phyloP scores from a whole-genome alignment of 2,113 vertebrate genomes.

The Oncorhynchus gorbuscha region DNA sequence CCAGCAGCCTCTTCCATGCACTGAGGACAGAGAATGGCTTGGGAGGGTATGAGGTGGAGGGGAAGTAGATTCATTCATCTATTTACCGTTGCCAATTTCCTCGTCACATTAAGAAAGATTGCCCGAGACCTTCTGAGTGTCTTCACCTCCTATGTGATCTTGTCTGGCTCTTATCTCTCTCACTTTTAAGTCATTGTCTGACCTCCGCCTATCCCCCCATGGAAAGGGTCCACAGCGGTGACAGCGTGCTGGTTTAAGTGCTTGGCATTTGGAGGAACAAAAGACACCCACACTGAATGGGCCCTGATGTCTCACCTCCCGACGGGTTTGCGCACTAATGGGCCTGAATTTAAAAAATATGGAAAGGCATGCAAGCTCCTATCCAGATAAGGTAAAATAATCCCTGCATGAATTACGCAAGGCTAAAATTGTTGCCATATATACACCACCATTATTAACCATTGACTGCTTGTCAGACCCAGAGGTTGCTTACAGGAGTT shows the following conservation, averaged over 20 bases:
- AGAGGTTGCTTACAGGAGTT: not conserved
- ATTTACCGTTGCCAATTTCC: constrained; percentile 19
- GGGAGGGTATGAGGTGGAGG: too few relatives aligned
- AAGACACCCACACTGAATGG: constrained; percentile 19
- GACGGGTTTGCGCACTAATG: constrained; percentile 31
- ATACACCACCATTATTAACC: constrained; percentile 42
- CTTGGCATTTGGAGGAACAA: constrained; percentile 53
- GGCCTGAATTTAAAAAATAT: constrained; percentile 45
- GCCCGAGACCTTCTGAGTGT: constrained; percentile 1
- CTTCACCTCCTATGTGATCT: constrained; percentile 20
- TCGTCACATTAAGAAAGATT: constrained; percentile 10
- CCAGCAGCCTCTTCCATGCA: not conserved
- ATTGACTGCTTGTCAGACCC: constrained; percentile 34
- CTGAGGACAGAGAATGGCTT: not conserved
- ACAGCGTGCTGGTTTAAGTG: constrained; percentile 20
- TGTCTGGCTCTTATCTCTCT: constrained; percentile 29
- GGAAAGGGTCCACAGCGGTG: not conserved
- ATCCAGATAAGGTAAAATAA: constrained; percentile 35
- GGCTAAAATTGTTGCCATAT: not conserved
- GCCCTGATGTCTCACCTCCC: constrained; percentile 14
- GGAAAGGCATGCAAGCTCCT: constrained; percentile 31
- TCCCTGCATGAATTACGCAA: constrained; percentile 37
- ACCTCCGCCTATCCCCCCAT: not conserved
- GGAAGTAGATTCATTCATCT: constrained; percentile 6
- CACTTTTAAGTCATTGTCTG: constrained; percentile 20